Conservation (phyloP, 2,797 vertebrate species). For the Notolepis coatsorum region DNA sequence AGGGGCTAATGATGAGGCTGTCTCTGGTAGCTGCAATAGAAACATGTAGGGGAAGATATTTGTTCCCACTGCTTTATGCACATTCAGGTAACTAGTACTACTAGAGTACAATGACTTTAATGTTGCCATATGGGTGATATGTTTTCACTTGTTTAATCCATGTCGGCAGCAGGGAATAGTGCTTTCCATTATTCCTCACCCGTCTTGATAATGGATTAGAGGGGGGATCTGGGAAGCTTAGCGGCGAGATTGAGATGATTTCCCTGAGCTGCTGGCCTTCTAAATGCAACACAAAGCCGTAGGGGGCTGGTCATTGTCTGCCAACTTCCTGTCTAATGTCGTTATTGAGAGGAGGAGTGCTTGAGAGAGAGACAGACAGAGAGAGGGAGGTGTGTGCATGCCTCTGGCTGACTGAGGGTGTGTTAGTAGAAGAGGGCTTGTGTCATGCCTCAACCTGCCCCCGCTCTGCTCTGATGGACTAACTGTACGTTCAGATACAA, state of each 20-base stretch:
- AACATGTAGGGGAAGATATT: not conserved
- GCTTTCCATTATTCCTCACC: slow-evolving; percentile 44
- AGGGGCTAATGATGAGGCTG: too few relatives aligned
- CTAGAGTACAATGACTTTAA: not conserved
- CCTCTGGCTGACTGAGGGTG: slow-evolving; percentile 46
- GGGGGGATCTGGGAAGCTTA: slow-evolving; percentile 36
- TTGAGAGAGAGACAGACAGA: not conserved
- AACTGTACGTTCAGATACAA: slow-evolving; percentile 20
- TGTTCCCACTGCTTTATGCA: not conserved
- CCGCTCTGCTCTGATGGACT: slow-evolving; percentile 26
- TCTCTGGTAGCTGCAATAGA: too few relatives aligned
- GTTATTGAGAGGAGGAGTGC: not conserved
- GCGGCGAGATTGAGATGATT: slow-evolving; percentile 30
- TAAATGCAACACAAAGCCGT: slow-evolving; percentile 20
- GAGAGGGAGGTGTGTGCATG: slow-evolving; percentile 3
- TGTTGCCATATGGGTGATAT: not conserved
- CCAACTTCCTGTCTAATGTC: slow-evolving; percentile 22
- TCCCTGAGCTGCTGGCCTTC: slow-evolving; percentile 34
- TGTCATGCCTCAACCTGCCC: slow-evolving; percentile 61
- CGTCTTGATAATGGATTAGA: slow-evolving; percentile 52
- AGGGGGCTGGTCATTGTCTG: slow-evolving; percentile 8
- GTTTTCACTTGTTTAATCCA: slow-evolving; percentile 40
- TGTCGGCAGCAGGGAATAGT: slow-evolving; percentile 27
- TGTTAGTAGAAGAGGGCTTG: slow-evolving; percentile 41
- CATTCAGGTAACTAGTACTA: not conserved